Base-by-base conservation (phyloP, 2,113 vertebrate genomes). In the Saccopteryx leptura region DNA sequence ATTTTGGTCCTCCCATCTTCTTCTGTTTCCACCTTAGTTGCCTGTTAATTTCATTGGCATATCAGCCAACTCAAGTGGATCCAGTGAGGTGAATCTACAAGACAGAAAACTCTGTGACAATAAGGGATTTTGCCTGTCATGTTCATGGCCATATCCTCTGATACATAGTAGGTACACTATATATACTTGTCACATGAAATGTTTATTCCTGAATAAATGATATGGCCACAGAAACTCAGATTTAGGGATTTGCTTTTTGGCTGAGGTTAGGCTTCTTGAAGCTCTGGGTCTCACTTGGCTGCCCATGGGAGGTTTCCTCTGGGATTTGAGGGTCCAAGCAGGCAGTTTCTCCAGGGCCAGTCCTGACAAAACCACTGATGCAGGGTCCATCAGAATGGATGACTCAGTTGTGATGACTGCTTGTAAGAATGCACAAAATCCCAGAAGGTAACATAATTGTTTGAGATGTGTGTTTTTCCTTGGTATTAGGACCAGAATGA, bases 1-100 rank as follows among this genome's bases (percentile, higher is more conserved):
- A 24, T 46, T 71, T 93, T 94, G 83, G 46, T 74, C 19, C 63
- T 79, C 58, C 76, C 72, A 15, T 83, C 60, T 81, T 87, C 88
- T n/a, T 61, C 46, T 66, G 26, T 88, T 95, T 92, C 21, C 8
- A 39, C 18, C 71, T 83, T 88, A 66, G 31, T 18, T 75, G 4
- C 28, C 65, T 95, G 8, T 75, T 93, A 60, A 79, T 56, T 76
- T 85, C 76, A 85, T 50, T 14, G 71, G 24, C 60, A 68, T 46
- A 83, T 68, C n/a, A 50, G 54, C 9, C 76, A 56, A 72, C 72
- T 68, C 82, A 93, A 68, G 56, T 28, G 31, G 14, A 68, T n/a
- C 7, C 28, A 56, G n/a, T 11, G 2, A 14, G 56, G 13, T 68
- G 46, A 90, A 94, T 88, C n/a, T 17, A 58, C 13, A 60, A 68